Conservation (phyloP, 2,113 vertebrate genomes). For the Notothenia rossii region DNA sequence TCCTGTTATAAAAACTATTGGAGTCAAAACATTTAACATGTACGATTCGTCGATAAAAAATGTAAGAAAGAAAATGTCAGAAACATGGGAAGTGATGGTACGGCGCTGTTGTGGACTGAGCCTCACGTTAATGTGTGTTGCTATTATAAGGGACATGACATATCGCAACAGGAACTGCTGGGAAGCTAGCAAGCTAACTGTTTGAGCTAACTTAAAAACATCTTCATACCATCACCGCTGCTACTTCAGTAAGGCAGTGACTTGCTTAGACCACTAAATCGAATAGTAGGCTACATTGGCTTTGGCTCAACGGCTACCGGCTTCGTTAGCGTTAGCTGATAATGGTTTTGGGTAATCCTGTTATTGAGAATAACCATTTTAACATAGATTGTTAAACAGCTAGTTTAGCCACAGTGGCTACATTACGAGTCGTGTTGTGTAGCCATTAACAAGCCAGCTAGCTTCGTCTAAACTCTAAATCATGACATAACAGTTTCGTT, state of each 20-base stretch:
- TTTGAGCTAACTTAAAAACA: neutral
- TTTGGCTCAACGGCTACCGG: neutral
- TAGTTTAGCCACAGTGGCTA: neutral
- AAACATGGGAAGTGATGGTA: neutral
- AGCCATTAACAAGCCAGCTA: neutral
- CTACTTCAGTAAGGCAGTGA: neutral
- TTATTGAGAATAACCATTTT: neutral
- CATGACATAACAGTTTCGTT: neutral
- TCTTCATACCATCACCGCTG: neutral
- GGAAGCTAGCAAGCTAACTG: neutral
- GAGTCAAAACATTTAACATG: too few relatives aligned
- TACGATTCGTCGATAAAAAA: neutral
- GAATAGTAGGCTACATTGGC: neutral
- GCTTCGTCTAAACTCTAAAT: neutral
- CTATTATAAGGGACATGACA: too few relatives aligned
- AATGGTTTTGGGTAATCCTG: constrained; percentile 46
- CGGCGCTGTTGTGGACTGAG: neutral
- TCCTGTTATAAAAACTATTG: too few relatives aligned
- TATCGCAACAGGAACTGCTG: neutral
- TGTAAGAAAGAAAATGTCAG: rapidly evolving
- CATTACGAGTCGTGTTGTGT: neutral
- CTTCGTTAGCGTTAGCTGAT: neutral
- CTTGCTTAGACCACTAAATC: neutral
- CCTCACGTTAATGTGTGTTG: neutral
- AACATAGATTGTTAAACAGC: neutral